Evolutionary conservation across 2,113 vertebrate species (phyloP).

Genomic region (Lophochroa leadbeateri): DNA sequence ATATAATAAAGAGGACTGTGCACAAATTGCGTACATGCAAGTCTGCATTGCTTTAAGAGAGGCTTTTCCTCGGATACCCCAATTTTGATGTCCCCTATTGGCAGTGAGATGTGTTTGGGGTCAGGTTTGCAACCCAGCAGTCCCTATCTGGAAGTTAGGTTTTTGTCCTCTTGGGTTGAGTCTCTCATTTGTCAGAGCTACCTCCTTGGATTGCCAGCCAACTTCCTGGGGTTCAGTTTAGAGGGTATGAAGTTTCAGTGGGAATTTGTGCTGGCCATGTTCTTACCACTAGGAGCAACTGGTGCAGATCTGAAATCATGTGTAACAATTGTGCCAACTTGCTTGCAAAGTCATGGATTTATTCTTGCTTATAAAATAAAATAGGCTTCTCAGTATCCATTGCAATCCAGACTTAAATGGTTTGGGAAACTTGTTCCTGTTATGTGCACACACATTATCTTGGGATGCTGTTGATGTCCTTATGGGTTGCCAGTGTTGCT

Average conservation of each 20-base stretch:
- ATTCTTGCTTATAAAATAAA: not conserved
- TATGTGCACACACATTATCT: not conserved
- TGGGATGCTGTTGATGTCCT: not conserved
- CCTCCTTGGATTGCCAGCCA: not conserved
- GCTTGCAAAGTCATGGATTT: not conserved
- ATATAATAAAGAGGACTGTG: not conserved
- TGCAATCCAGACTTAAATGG: not conserved
- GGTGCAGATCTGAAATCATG: not conserved
- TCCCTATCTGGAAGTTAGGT: not conserved
- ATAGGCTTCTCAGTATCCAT: not conserved
- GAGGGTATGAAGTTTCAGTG: not conserved
- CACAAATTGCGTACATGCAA: not conserved
- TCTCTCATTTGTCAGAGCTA: not conserved
- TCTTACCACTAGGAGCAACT: not conserved
- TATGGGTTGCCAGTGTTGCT: not conserved
- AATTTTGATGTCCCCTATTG: not conserved
- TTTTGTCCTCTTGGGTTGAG: not conserved
- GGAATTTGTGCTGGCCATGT: not conserved
- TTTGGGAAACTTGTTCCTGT: not conserved
- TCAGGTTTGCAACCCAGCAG: not conserved
- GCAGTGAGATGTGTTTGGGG: not conserved
- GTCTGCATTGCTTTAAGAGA: not conserved
- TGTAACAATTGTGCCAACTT: not conserved
- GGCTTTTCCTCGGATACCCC: not conserved
- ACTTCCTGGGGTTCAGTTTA: fast-evolving